Evolutionary conservation across 2,888 invertebrate species (phyloP).

Genomic region (Glyphotaelius pellucidus): DNA sequence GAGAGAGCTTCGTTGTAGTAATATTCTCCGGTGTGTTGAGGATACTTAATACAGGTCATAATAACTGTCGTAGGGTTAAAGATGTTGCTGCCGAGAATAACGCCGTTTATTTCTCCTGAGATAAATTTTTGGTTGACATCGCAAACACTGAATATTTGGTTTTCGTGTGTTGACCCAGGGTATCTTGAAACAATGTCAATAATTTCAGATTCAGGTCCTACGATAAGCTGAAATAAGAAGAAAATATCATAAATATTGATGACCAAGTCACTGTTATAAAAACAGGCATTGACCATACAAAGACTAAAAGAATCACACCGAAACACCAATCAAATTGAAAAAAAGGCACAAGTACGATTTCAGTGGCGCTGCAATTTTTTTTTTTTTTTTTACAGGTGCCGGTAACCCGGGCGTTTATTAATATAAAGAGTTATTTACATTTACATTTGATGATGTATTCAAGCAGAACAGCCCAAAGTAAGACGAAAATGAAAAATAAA

Average conservation of each 20-base stretch:
- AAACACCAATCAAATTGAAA: background rate
- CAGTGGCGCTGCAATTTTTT: no score
- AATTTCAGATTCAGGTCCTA: constrained; percentile 66
- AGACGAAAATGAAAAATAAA: no score
- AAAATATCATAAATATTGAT: constrained; percentile 5
- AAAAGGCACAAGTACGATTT: no score
- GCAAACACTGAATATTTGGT: constrained; percentile 66
- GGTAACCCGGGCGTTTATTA: no score
- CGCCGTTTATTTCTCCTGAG: constrained; percentile 65
- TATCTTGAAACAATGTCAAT: constrained; percentile 66
- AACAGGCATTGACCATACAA: background rate
- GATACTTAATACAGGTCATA: constrained; percentile 64
- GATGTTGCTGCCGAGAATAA: constrained; percentile 64
- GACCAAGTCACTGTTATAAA: background rate
- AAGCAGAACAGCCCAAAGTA: no score
- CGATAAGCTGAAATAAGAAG: constrained; percentile 64
- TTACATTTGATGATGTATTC: no score
- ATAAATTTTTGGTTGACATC: constrained; percentile 64
- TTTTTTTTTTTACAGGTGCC: no score
- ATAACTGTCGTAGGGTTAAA: constrained; percentile 64
- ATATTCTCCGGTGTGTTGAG: constrained; percentile 63
- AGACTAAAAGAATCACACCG: background rate
- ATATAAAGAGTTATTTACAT: no score
- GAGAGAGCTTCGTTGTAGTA: constrained; percentile 66
- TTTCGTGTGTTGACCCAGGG: constrained; percentile 66